Base-by-base conservation (phyloP, 2,797 vertebrate genomes). In the Ctenochaetus hawaiiensis region DNA sequence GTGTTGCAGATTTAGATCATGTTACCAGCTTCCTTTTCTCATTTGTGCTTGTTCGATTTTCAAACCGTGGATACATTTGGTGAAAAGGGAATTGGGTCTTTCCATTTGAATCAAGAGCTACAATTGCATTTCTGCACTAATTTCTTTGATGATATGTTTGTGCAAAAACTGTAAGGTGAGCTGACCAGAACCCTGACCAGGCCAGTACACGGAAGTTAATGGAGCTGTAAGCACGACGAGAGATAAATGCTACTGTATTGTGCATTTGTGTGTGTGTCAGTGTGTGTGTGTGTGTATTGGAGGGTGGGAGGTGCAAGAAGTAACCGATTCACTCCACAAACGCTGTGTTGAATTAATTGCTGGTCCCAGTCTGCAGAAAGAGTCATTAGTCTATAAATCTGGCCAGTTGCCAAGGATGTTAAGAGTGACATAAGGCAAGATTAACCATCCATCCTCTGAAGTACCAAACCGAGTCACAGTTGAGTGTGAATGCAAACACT, bases 341-440 rank as follows among this genome's bases (percentile, higher is more conserved):
- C 61, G 68, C 51, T 51, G 65, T 73, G 81, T 81, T 81, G 75
- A 87, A 80, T 89, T 88, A 92, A 92, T 88, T 88, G 76, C 67
- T 79, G 68, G 58, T 90, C 82, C 77, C 90, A 87, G 69, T 84
- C 66, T 82, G 83, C 88, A 77, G 73, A 78, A 86, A 83, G 80
- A 69, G 71, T 82, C 75, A 84, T 90, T 89, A 89, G 90, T 92
- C 90, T 82, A 90, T 92, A 91, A 93, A 86, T 86, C 85, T 74
- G 67, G 77, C 84, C 73, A 65, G 83, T 90, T 85, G 78, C 85
- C 84, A 83, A 70, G 80, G 83, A 93, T 91, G 85, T 92, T 92
- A 90, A 80, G 80, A 80, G 80, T 78, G 81, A 88, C 85, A 88
- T 83, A 84, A 86, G 72, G 80, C 77, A 62, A 86, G 91, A 94